These are phyloP conservation scores for Oncorhynchus nerka DNA, from an alignment of 2,113 vertebrate species.

Conservation along the genomic window DNA sequence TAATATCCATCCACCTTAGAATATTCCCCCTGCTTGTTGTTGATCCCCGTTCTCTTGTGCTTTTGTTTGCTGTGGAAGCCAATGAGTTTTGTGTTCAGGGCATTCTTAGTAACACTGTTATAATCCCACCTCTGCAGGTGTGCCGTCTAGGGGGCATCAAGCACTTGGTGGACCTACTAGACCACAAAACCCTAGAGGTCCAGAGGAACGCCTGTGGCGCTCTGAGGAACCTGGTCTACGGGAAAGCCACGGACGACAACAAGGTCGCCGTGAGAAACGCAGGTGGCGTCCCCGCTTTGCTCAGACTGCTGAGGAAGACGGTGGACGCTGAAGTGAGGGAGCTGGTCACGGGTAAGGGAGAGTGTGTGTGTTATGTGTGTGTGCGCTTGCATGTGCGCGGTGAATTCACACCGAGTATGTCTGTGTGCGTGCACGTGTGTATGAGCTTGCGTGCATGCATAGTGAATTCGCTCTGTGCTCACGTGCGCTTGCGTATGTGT, in stretches of 20 bases:
- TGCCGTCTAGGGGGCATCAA: slow-evolving; percentile 92
- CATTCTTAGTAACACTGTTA: too few relatives aligned
- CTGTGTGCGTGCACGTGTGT: neutral
- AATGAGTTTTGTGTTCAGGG: slow-evolving; percentile 10
- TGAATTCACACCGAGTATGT: neutral
- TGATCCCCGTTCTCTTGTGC: neutral
- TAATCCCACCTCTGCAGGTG: slow-evolving; percentile 72
- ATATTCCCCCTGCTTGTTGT: too few relatives aligned
- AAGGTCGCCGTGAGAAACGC: slow-evolving; percentile 93
- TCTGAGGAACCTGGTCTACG: slow-evolving; percentile 92
- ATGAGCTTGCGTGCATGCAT: neutral
- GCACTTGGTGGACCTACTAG: slow-evolving; percentile 93
- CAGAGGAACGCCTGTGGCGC: slow-evolving; percentile 95
- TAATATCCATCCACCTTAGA: too few relatives aligned
- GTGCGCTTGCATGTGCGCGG: neutral
- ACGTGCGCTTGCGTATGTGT: neutral
- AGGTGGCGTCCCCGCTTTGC: slow-evolving; percentile 89
- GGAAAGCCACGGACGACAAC: slow-evolving; percentile 94
- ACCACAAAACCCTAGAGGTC: slow-evolving; percentile 92
- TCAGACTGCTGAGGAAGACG: slow-evolving; percentile 90
- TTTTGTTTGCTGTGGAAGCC: neutral
- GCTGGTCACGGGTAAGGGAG: slow-evolving; percentile 87
- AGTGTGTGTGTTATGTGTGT: neutral
- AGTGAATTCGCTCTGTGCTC: neutral
- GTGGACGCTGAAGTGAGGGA: slow-evolving; percentile 91